These are phyloP conservation scores for Syngnathus typhle DNA, from an alignment of 2,113 vertebrate genomes.

Conservation along the genomic window DNA sequence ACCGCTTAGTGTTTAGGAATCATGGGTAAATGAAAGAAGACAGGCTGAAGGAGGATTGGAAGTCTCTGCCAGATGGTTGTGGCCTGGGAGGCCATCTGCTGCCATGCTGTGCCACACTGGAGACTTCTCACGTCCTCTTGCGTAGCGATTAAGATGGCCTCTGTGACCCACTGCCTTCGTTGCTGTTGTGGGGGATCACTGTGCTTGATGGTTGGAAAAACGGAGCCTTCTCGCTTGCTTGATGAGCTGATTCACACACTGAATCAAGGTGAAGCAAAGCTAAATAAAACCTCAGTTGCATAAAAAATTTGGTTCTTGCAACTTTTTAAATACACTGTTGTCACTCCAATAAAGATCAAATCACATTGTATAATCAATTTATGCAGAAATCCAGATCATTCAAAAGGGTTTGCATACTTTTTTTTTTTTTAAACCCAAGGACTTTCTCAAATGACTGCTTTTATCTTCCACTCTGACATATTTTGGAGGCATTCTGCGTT, in stretches of 20 bases:
- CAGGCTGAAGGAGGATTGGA: slow-evolving; percentile 49
- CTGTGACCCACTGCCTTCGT: slow-evolving; percentile 13
- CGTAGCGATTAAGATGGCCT: slow-evolving; percentile 36
- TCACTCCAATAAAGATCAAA: too few relatives aligned
- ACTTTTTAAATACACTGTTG: too few relatives aligned
- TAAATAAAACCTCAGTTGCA: neutral
- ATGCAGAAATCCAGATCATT: neutral
- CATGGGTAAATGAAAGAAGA: slow-evolving; percentile 53
- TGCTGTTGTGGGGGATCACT: slow-evolving; percentile 12
- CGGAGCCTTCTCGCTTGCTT: slow-evolving; percentile 20
- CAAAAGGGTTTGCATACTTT: neutral
- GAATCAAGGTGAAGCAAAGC: neutral
- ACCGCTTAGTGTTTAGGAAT: slow-evolving; percentile 37
- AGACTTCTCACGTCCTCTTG: slow-evolving; percentile 55
- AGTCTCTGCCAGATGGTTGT: slow-evolving; percentile 63
- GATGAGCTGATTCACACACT: slow-evolving; percentile 9
- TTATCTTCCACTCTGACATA: neutral
- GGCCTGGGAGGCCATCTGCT: slow-evolving; percentile 64
- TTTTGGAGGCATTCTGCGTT: neutral
- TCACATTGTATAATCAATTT: too few relatives aligned
- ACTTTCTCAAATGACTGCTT: neutral
- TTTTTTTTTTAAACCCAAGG: neutral
- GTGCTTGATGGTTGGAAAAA: slow-evolving; percentile 33
- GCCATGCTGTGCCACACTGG: slow-evolving; percentile 44
- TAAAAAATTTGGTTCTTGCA: neutral